Conservation (phyloP, 1,140 invertebrate genomes). For the Anastrepha obliqua region DNA sequence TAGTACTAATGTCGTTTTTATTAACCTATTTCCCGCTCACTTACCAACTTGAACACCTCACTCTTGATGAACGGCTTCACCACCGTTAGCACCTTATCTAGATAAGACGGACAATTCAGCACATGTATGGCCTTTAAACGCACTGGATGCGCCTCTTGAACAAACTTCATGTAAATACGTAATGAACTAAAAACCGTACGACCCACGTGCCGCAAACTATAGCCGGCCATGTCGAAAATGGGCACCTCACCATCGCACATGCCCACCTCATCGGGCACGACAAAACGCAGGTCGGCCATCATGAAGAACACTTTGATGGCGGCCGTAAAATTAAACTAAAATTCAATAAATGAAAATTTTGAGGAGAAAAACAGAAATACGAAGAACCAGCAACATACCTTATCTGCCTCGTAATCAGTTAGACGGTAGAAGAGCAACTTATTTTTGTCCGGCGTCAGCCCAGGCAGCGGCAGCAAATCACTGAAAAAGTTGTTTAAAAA, state of each 20-base stretch:
- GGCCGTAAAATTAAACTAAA: conserved; percentile 80
- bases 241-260: conserved; percentile 80
- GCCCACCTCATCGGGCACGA: conserved; percentile 75
- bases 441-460: conserved; percentile 77
- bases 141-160: conserved; percentile 85
- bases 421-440: conserved; percentile 80
- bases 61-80: conserved; percentile 81
- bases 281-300: conserved; percentile 81
- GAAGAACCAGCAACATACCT: conserved; percentile 59
- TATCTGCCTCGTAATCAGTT: conserved; percentile 78
- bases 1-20: not conserved
- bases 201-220: conserved; percentile 78
- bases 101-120: conserved; percentile 79
- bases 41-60: conserved; percentile 76
- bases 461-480: conserved; percentile 77
- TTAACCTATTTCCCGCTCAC: not conserved
- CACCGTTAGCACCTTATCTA: conserved; percentile 79
- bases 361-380: not conserved
- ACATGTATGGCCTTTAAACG: conserved; percentile 85
- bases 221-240: conserved; percentile 81
- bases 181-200: conserved; percentile 79
- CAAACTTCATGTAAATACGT: conserved; percentile 82
- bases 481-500: conserved; percentile 58
- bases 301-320: conserved; percentile 82
- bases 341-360: not conserved